Percentiles rank a stretch among this genome's conserved stretches.
Conservation (phyloP, 1,140 invertebrate genomes). For the Neodiprion fabricii region DNA sequence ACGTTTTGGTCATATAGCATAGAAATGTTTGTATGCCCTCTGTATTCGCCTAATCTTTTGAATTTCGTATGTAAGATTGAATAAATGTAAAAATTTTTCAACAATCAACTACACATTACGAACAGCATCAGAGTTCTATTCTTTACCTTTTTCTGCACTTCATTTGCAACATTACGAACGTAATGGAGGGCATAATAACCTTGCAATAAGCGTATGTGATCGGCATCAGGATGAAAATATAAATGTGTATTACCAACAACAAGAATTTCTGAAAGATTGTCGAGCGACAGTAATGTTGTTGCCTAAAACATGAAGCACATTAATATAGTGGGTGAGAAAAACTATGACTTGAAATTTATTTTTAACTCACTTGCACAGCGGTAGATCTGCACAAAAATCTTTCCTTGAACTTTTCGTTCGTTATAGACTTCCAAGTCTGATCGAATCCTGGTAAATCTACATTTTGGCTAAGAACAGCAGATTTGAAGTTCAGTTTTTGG, state of each 20-base stretch:
- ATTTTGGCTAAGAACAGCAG: conserved; percentile 65
- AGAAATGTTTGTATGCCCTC: no score
- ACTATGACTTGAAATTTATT: no score
- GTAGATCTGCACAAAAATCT: conserved; percentile 70
- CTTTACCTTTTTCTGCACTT: conserved; percentile 58
- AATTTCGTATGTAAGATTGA: no score
- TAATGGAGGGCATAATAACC: conserved; percentile 69
- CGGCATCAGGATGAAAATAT: conserved; percentile 88
- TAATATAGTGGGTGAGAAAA: not conserved
- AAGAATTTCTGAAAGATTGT: conserved; percentile 67
- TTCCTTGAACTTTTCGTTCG: conserved; percentile 67
- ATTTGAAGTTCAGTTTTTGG: conserved; percentile 52
- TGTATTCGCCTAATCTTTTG: no score
- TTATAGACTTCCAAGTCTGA: conserved; percentile 67
- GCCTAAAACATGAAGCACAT: conserved; percentile 54
- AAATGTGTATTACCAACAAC: conserved; percentile 90
- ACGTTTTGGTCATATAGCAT: no score
- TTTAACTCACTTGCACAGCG: conserved; percentile 58
- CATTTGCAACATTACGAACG: conserved; percentile 62
- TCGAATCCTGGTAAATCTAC: conserved; percentile 64
- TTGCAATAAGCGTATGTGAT: conserved; percentile 86
- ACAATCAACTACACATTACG: no score
- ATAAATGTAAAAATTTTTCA: no score
- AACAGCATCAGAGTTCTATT: no score
- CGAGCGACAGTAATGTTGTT: conserved; percentile 67